Percentiles rank a stretch among this genome's conserved stretches.
Conservation (phyloP, 23 tunicate species). For the Botrylloides violaceus region DNA sequence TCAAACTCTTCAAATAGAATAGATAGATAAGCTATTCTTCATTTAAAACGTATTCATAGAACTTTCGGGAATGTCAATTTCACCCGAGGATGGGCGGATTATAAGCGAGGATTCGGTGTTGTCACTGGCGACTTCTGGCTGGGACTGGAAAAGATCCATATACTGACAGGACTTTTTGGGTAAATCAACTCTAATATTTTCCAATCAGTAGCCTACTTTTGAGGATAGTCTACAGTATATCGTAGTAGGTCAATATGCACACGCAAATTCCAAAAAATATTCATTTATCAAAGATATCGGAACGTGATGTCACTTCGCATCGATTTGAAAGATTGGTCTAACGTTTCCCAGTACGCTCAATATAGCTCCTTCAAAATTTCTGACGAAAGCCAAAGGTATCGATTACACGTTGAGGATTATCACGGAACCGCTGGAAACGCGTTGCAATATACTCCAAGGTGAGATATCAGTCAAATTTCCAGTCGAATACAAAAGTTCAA, state of each 20-base stretch:
- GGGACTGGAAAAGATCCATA: slow-evolving; percentile 66
- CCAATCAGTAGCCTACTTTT: too few relatives aligned
- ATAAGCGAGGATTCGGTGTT: slow-evolving; percentile 59
- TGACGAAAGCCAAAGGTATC: slow-evolving; percentile 33
- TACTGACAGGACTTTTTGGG: slow-evolving; percentile 6
- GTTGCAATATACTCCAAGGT: slow-evolving; percentile 34
- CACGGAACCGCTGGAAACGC: slow-evolving; percentile 70
- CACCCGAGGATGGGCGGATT: slow-evolving; percentile 45
- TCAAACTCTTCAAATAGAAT: background rate
- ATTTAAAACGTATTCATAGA: slow-evolving; percentile 5
- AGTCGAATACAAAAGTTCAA: too few relatives aligned
- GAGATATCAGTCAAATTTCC: background rate
- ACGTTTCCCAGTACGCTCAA: slow-evolving; percentile 33
- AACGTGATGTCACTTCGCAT: slow-evolving; percentile 42
- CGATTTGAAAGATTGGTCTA: slow-evolving; percentile 61
- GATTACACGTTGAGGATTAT: slow-evolving; percentile 32
- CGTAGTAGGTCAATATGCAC: too few relatives aligned
- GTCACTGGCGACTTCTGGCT: slow-evolving; percentile 57
- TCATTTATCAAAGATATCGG: too few relatives aligned
- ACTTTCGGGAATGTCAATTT: slow-evolving; percentile 41
- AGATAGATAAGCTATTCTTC: background rate
- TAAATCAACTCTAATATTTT: too few relatives aligned
- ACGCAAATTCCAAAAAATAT: too few relatives aligned
- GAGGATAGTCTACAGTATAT: background rate
- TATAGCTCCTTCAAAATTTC: slow-evolving; percentile 38